These are phyloP conservation scores for Ibycter americanus DNA, from an alignment of 2,797 vertebrate genomes.

Conservation along the genomic window DNA sequence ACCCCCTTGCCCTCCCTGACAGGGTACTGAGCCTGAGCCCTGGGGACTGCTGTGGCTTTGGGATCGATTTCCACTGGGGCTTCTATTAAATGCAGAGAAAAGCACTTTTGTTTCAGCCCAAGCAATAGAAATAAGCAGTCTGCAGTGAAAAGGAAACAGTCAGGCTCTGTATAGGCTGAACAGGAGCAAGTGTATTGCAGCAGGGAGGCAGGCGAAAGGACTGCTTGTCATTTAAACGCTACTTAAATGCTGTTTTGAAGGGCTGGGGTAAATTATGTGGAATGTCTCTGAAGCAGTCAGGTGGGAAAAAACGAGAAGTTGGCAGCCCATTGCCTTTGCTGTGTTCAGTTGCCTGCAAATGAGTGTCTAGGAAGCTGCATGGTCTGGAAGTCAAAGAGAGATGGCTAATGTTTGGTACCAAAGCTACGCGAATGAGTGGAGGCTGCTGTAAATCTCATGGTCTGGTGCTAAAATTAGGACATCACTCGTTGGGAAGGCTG, in stretches of 20 bases:
- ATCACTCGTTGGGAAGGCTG: neutral
- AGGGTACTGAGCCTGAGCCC: neutral
- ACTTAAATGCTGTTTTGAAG: neutral
- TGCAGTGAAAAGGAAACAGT: neutral
- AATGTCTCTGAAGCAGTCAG: neutral
- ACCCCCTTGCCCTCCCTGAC: neutral
- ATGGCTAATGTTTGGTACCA: neutral
- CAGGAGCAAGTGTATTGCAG: neutral
- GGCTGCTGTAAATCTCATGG: neutral
- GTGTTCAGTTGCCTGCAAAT: neutral
- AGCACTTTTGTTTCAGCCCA: neutral
- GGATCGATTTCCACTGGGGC: neutral
- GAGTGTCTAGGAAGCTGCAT: neutral
- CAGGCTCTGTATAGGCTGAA: neutral
- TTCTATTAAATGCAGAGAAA: neutral
- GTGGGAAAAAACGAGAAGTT: neutral
- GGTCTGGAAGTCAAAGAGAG: neutral
- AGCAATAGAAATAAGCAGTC: neutral
- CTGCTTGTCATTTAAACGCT: neutral
- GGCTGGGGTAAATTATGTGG: neutral
- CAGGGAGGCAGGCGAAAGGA: neutral
- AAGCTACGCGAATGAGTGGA: neutral
- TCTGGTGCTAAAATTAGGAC: neutral
- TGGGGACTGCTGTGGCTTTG: fast-evolving
- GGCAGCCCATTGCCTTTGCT: neutral